These are phyloP conservation scores for Chrysogorgia sp. DNA, from an alignment of 92 coral and sea anemone species.

Conservation along the genomic window DNA sequence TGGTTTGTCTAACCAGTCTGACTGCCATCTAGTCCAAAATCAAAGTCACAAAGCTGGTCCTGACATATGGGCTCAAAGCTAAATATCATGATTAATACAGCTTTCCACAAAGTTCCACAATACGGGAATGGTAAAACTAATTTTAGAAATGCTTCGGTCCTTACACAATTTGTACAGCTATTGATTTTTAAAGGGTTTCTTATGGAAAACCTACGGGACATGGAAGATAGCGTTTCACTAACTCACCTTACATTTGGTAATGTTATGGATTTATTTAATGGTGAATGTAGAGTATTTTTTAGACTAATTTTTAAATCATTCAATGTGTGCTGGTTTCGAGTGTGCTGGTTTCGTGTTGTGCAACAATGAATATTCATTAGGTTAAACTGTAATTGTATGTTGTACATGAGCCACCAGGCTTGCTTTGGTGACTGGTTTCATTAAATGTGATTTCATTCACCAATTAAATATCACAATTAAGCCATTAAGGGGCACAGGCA, in stretches of 20 bases:
- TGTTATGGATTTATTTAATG: slow-evolving; percentile 30
- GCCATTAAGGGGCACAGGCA: no score
- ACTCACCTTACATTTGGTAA: slow-evolving; percentile 36
- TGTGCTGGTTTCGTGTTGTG: no score
- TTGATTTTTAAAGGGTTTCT: slow-evolving; percentile 47
- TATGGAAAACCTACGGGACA: slow-evolving; percentile 13
- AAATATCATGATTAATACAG: slow-evolving; percentile 11
- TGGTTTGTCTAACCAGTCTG: no score
- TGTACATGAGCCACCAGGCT: no score
- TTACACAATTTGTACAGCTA: slow-evolving; percentile 36
- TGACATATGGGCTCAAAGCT: slow-evolving; percentile 58
- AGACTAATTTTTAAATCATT: no score
- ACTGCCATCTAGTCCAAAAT: slow-evolving; percentile 35
- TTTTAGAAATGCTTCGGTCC: slow-evolving; percentile 13
- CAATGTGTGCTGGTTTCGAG: no score
- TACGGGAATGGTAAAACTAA: slow-evolving; percentile 47
- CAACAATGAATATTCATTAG: no score
- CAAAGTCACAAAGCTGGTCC: slow-evolving; percentile 28
- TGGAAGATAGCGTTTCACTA: slow-evolving; percentile 39
- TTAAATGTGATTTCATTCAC: no score
- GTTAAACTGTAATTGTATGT: no score
- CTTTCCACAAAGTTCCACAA: slow-evolving; percentile 44
- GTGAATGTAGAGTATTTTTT: slow-evolving; percentile 1
- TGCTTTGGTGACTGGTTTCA: no score
- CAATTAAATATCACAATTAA: no score